Evolutionary conservation across 2,888 invertebrate genomes (phyloP).

Genomic region (Macropis europaea): DNA sequence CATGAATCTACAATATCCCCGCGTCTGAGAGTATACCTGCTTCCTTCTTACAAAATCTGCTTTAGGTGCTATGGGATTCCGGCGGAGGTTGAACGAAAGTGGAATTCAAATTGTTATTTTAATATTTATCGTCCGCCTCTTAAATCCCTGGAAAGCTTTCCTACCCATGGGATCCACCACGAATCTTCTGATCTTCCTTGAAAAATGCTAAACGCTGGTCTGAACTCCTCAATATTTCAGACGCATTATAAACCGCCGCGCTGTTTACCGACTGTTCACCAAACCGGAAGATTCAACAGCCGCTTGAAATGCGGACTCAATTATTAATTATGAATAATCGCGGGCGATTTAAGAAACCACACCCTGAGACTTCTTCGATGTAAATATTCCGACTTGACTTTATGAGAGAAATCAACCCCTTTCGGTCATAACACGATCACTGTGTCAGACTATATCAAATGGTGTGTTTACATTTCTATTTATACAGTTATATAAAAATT

Average conservation of each 20-base stretch:
- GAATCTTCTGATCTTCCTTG: slow-evolving; percentile 49
- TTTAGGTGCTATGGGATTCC: slow-evolving; percentile 34
- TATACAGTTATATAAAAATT: no score
- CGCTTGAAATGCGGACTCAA: no score
- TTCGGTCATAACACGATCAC: no score
- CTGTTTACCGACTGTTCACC: slow-evolving; percentile 34
- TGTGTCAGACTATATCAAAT: no score
- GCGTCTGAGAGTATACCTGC: slow-evolving; percentile 27
- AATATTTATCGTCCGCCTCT: slow-evolving; percentile 71
- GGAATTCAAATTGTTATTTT: slow-evolving; percentile 74
- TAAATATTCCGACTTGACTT: no score
- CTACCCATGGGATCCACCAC: slow-evolving; percentile 31
- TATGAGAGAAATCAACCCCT: no score
- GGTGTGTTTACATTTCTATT: no score
- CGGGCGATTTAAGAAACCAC: no score
- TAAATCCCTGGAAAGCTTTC: slow-evolving; percentile 58
- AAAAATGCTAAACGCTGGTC: slow-evolving; percentile 60
- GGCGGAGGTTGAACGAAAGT: slow-evolving; percentile 61
- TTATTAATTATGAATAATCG: no score
- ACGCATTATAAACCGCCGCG: slow-evolving; percentile 18
- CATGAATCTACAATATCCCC: slow-evolving; percentile 58
- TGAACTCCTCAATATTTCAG: slow-evolving; percentile 59
- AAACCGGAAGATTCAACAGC: no score
- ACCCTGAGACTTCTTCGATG: no score
- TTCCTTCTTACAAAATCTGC: slow-evolving; percentile 14